Evolutionary conservation across 2,113 vertebrate genomes (phyloP).

Genomic region (Myrmophylax atrothorax): DNA sequence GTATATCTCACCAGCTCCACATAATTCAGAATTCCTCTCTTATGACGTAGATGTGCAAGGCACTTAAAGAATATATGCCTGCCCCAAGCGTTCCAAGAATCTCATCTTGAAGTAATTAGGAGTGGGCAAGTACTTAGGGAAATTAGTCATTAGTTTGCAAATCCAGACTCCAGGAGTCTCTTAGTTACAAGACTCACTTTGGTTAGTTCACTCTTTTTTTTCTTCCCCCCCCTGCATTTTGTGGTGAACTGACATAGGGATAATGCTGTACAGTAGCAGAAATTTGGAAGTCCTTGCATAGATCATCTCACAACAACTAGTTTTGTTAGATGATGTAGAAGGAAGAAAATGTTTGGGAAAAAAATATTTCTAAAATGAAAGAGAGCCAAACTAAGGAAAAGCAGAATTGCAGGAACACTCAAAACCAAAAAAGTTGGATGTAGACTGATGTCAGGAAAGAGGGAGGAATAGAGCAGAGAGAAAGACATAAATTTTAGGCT

Average conservation of each 20-base stretch:
- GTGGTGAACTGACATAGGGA: neutral
- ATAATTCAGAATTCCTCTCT: constrained; percentile 6
- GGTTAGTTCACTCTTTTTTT: neutral
- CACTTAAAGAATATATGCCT: constrained; percentile 21
- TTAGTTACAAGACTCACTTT: neutral
- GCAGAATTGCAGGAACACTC: neutral
- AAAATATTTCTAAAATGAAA: neutral
- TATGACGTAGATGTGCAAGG: neutral
- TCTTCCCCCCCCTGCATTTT: neutral
- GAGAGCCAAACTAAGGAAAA: neutral
- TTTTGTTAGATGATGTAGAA: neutral
- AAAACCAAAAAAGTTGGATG: neutral
- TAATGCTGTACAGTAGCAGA: neutral
- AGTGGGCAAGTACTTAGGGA: constrained; percentile 43
- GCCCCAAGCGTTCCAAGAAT: constrained; percentile 33
- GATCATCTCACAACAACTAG: neutral
- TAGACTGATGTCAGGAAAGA: neutral
- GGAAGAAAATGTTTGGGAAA: neutral
- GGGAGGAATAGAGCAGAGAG: neutral
- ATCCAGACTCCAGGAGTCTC: neutral
- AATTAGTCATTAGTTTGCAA: constrained; percentile 61
- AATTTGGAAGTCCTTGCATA: neutral
- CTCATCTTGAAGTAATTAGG: constrained; percentile 61
- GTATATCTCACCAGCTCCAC: neutral
- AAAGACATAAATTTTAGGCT: neutral